Conservation (phyloP, 2,888 invertebrate species). For the Drosophila borealis region DNA sequence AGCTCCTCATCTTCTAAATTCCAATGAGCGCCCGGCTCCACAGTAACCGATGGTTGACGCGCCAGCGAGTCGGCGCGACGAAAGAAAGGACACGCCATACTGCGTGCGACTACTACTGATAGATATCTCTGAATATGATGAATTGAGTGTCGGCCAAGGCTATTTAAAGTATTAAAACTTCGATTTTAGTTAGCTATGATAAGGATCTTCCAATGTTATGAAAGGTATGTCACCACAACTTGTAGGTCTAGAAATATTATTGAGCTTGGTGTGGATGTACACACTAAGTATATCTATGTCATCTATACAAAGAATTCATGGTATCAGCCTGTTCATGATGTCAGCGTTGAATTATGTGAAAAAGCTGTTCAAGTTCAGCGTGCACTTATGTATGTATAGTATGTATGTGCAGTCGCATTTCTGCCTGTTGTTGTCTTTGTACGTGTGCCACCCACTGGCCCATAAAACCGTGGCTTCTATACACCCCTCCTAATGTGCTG, state of each 20-base stretch:
- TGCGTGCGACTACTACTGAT: constrained; percentile 53
- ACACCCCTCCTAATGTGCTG: constrained; percentile 2
- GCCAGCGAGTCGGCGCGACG: constrained; percentile 83
- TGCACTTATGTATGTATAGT: constrained; percentile 50
- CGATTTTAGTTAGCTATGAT: constrained; percentile 14
- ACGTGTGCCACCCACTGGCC: constrained; percentile 55
- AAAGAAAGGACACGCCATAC: constrained; percentile 85
- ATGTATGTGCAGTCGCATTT: neutral
- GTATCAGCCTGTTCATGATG: constrained; percentile 34
- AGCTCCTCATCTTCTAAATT: constrained; percentile 84
- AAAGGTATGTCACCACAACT: constrained; percentile 5
- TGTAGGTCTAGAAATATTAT: neutral
- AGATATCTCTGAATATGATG: constrained; percentile 5
- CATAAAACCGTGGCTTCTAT: constrained; percentile 35
- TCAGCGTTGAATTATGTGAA: constrained; percentile 34
- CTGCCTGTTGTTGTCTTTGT: constrained; percentile 11
- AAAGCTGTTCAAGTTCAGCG: constrained; percentile 70
- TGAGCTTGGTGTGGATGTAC: neutral
- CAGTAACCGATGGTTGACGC: constrained; percentile 83
- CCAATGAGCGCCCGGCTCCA: constrained; percentile 81
- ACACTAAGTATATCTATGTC: neutral
- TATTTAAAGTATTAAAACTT: constrained; percentile 7
- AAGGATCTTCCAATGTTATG: neutral
- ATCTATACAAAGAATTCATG: too few species aligned
- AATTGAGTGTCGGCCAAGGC: neutral